Evolutionary conservation across 2,888 invertebrate species (phyloP).

Genomic region (Opisthograptis luteolata): DNA sequence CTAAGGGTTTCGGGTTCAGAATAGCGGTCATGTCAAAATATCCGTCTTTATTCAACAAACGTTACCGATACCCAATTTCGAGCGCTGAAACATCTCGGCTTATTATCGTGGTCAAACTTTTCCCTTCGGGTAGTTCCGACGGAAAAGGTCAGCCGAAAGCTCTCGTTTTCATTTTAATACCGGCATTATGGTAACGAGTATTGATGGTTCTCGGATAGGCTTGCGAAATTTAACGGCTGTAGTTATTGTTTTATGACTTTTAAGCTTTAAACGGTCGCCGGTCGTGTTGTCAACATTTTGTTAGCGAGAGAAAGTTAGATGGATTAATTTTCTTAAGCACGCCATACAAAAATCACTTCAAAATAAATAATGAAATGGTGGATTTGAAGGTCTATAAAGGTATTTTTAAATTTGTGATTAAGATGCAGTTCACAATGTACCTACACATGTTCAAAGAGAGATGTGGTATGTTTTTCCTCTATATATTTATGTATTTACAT

Average conservation of each 20-base stretch:
- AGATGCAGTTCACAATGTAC: no score
- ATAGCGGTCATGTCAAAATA: no score
- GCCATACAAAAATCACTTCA: no score
- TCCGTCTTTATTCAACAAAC: conserved; percentile 6
- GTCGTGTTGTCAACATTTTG: background rate
- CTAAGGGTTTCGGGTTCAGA: no score
- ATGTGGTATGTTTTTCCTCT: no score
- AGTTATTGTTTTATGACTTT: conserved; percentile 19
- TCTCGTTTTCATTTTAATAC: conserved; percentile 47
- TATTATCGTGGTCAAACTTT: conserved; percentile 39
- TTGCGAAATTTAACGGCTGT: conserved; percentile 27
- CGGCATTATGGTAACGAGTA: conserved; percentile 19
- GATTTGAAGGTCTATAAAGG: no score
- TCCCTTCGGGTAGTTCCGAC: conserved; percentile 54
- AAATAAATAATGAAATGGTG: no score
- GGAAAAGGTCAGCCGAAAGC: conserved; percentile 46
- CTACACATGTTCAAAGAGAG: no score
- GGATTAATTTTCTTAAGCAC: no score
- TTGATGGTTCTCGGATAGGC: background rate
- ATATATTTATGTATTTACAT: no score
- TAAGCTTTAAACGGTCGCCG: conserved; percentile 11
- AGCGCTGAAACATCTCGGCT: conserved; percentile 5
- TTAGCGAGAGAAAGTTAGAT: conserved; percentile 4
- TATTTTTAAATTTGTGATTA: no score
- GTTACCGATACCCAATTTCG: conserved; percentile 4